Percentiles rank a stretch among this genome's conserved stretches.
These are phyloP conservation scores for Troides helena DNA, from an alignment of 2,888 invertebrate genomes.

Conservation along the genomic window DNA sequence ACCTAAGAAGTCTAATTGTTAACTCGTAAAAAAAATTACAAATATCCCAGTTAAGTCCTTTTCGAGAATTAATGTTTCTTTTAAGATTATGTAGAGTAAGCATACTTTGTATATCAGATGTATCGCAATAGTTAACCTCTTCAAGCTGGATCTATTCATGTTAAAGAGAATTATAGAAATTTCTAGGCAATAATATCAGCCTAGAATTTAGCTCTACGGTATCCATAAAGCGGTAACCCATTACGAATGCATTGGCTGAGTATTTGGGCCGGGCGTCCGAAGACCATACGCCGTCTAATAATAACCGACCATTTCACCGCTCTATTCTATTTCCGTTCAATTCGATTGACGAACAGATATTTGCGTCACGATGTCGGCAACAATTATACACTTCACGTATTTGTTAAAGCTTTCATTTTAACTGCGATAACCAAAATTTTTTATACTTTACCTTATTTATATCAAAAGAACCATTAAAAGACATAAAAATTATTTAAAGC, in stretches of 20 bases:
- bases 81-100: too few relatives aligned
- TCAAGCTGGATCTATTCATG: too few relatives aligned
- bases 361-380: constrained; percentile 19
- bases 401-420: not conserved
- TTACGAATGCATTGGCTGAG: constrained; percentile 20
- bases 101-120: too few relatives aligned
- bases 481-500: too few relatives aligned
- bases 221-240: constrained; percentile 12
- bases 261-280: constrained; percentile 21
- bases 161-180: too few relatives aligned
- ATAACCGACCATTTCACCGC: constrained; percentile 13
- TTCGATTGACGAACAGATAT: constrained; percentile 14
- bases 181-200: too few relatives aligned
- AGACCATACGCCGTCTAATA: constrained; percentile 22
- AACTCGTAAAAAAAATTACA: too few relatives aligned
- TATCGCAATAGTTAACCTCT: too few relatives aligned
- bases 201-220: too few relatives aligned
- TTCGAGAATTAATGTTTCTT: too few relatives aligned
- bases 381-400: not conserved
- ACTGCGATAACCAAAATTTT: not conserved
- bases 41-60: too few relatives aligned
- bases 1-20: too few relatives aligned
- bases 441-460: not conserved
- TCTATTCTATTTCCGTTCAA: constrained; percentile 20
- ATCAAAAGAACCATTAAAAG: not conserved